Evolutionary conservation across 2,888 invertebrate species (phyloP).

Genomic region (Hyalella azteca): DNA sequence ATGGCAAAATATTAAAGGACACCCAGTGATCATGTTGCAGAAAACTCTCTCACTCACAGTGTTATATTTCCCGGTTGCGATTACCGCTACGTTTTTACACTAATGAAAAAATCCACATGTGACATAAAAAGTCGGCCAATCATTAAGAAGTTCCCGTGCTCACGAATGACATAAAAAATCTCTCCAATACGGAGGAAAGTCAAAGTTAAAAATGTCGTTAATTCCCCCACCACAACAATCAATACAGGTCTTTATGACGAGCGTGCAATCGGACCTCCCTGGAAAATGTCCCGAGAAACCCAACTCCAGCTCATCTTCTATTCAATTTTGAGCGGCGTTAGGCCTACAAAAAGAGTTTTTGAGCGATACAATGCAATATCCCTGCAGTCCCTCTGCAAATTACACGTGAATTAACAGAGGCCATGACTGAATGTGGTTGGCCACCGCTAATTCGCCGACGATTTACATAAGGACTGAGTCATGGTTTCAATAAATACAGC

Average conservation of each 20-base stretch:
- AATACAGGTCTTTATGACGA: background rate
- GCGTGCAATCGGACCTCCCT: slow-evolving; percentile 18
- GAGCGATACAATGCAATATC: slow-evolving; percentile 28
- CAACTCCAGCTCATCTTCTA: slow-evolving; percentile 17
- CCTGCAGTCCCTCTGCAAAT: background rate
- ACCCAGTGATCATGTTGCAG: too few species aligned
- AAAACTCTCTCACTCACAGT: too few species aligned
- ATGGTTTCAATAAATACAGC: slow-evolving; percentile 33
- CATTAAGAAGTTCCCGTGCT: too few species aligned
- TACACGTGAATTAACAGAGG: too few species aligned
- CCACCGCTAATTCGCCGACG: too few species aligned
- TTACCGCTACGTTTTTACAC: too few species aligned
- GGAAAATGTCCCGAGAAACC: slow-evolving; percentile 6
- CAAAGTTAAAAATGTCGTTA: background rate
- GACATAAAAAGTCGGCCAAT: too few species aligned
- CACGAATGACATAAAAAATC: background rate
- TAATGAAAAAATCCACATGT: too few species aligned
- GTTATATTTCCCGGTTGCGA: too few species aligned
- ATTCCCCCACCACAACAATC: slow-evolving; percentile 8
- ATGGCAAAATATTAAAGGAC: too few species aligned
- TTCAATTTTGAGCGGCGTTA: slow-evolving; percentile 25
- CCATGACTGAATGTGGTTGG: too few species aligned
- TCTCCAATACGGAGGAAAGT: background rate
- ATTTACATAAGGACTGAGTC: too few species aligned
- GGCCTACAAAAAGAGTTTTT: slow-evolving; percentile 37